Percentiles rank a stretch among this genome's conserved stretches.
These are phyloP conservation scores for Erpobdella octoculata DNA, from an alignment of 2,888 invertebrate genomes.

Conservation along the genomic window DNA sequence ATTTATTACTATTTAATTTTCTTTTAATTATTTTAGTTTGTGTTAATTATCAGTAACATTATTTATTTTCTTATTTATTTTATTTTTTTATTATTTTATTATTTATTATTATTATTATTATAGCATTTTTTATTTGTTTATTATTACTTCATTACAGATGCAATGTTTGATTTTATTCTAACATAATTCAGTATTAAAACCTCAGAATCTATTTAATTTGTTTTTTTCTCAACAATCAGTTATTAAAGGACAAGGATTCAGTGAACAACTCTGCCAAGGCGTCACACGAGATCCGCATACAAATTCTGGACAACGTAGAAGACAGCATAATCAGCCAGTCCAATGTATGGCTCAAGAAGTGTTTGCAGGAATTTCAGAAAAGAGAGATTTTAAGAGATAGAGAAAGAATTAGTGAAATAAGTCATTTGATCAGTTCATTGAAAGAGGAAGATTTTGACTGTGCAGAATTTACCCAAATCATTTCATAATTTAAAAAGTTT, in stretches of 20 bases:
- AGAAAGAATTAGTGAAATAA: not conserved
- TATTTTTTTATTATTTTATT: too few species aligned
- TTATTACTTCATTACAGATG: too few species aligned
- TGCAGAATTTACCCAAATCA: too few species aligned
- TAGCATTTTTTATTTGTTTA: too few species aligned
- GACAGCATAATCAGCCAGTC: not conserved
- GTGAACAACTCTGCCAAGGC: not conserved
- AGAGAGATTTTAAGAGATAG: not conserved
- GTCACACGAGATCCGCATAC: not conserved
- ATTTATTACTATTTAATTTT: too few species aligned
- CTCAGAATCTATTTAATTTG: not conserved
- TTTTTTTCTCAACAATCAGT: not conserved
- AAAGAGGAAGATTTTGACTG: not conserved
- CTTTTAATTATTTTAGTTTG: too few species aligned
- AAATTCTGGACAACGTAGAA: slow-evolving; percentile 4
- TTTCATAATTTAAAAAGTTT: too few species aligned
- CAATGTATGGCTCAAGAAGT: not conserved
- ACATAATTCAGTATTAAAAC: not conserved
- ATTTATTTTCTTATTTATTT: too few species aligned
- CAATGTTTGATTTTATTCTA: too few species aligned
- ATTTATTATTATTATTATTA: too few species aligned
- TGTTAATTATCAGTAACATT: too few species aligned
- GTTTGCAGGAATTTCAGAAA: not conserved
- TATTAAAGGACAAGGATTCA: not conserved
- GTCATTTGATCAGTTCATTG: not conserved